phyloP scores from a whole-genome alignment of 2,888 invertebrate genomes.

The Eueremaeus valkanovi region DNA sequence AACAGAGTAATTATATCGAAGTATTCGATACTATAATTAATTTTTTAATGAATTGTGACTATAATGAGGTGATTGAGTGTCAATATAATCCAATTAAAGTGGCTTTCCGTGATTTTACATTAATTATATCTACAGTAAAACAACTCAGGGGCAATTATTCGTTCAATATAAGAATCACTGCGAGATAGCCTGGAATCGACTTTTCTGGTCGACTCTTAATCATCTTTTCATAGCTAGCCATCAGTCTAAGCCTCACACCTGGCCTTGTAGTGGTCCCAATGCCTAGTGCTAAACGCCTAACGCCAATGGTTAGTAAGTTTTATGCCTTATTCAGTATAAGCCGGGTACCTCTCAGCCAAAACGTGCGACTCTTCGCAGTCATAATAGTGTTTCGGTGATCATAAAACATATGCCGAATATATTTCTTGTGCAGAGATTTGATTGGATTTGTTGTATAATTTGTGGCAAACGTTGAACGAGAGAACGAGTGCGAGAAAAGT shows the following conservation, averaged over 20 bases:
- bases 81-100: slow-evolving; percentile 10
- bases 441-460: background rate
- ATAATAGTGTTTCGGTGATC: background rate
- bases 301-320: too few species aligned
- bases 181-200: background rate
- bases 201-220: background rate
- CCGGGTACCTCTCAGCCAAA: too few species aligned
- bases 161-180: background rate
- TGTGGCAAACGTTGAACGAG: background rate
- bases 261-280: background rate
- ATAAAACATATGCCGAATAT: background rate
- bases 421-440: slow-evolving; percentile 6
- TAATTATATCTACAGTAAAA: background rate
- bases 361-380: background rate
- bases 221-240: background rate
- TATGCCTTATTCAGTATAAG: too few species aligned
- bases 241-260: background rate
- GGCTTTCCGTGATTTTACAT: background rate
- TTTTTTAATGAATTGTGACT: background rate
- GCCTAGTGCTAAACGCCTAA: too few species aligned
- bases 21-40: background rate
- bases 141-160: background rate
- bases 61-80: slow-evolving; percentile 20
- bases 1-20: too few species aligned
- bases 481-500: background rate